Percentiles rank a stretch among this genome's conserved stretches.
phyloP scores from a whole-genome alignment of 64 coral and sea anemone genomes.

The Catalaphyllia jardinei region DNA sequence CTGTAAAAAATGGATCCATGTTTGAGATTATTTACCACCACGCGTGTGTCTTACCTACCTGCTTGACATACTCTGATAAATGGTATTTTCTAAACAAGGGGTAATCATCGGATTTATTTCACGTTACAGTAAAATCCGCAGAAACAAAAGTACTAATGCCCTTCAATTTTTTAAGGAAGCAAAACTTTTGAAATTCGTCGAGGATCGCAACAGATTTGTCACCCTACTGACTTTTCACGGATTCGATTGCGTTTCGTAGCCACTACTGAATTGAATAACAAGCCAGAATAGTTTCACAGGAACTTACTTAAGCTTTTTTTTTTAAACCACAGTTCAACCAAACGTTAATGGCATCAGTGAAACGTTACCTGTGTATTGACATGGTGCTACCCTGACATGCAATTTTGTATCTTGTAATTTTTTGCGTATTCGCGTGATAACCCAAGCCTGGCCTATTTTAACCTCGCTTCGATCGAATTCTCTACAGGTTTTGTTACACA shows the following conservation, averaged over 20 bases:
- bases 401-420: not conserved
- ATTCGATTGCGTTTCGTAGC: too few relatives aligned
- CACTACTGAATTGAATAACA: too few relatives aligned
- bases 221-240: not conserved
- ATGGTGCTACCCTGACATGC: not conserved
- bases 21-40: not conserved
- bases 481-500: not conserved
- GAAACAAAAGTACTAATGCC: too few relatives aligned
- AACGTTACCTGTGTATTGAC: not conserved
- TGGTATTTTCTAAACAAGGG: not conserved
- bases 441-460: not conserved
- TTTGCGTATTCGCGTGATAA: not conserved
- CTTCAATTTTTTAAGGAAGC: too few relatives aligned
- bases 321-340: too few relatives aligned
- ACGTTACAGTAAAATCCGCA: not conserved
- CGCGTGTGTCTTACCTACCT: not conserved
- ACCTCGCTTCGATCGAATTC: not conserved
- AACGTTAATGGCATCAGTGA: too few relatives aligned
- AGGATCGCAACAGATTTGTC: not conserved
- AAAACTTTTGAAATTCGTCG: too few relatives aligned
- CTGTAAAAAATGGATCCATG: not conserved
- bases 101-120: slow-evolving; percentile 6
- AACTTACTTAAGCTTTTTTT: too few relatives aligned
- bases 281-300: too few relatives aligned
- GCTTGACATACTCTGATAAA: not conserved